Conservation (phyloP, 2,797 vertebrate genomes). For the Lates japonicus region DNA sequence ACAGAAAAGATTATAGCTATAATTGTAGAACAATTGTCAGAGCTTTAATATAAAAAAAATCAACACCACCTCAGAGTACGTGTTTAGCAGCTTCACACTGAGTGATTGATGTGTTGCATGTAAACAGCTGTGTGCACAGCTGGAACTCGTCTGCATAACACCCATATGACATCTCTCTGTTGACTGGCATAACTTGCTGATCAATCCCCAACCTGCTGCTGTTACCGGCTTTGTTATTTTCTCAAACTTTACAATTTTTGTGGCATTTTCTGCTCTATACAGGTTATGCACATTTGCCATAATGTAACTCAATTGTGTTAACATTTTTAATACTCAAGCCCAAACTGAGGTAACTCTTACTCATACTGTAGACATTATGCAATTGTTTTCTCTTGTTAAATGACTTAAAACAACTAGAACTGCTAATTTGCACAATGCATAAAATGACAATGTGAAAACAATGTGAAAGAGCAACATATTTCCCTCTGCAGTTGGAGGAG, state of each 20-base stretch:
- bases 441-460: too few relatives aligned
- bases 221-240: neutral
- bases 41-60: conserved; percentile 3
- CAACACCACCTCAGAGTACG: neutral
- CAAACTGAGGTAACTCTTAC: too few relatives aligned
- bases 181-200: conserved; percentile 20
- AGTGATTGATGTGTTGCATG: conserved; percentile 39
- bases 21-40: neutral
- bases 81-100: conserved; percentile 21
- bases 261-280: neutral
- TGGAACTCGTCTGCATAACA: conserved; percentile 58
- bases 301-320: too few relatives aligned
- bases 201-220: conserved; percentile 11
- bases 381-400: too few relatives aligned
- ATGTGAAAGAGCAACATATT: too few relatives aligned
- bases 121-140: conserved; percentile 55
- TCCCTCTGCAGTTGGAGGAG: too few relatives aligned
- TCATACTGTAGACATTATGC: too few relatives aligned
- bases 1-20: neutral
- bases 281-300: neutral
- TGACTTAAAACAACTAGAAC: too few relatives aligned
- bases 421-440: too few relatives aligned
- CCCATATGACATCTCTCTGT: conserved; percentile 27
- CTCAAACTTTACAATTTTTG: neutral
- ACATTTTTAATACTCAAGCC: too few relatives aligned